These are phyloP conservation scores for Stramonita haemastoma DNA, from an alignment of 2,888 invertebrate genomes.

Conservation along the genomic window DNA sequence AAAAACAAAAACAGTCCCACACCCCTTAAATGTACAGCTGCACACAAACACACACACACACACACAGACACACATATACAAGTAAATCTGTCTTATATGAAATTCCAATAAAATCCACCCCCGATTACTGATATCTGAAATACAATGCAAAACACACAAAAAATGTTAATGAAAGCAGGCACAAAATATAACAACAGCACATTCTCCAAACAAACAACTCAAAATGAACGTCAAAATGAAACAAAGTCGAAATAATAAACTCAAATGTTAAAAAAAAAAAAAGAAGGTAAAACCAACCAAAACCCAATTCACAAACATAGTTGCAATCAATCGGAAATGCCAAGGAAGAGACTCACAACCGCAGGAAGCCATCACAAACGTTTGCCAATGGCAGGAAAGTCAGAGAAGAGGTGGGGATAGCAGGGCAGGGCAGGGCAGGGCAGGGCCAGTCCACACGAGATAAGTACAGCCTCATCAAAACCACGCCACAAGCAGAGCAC, in stretches of 20 bases:
- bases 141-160: not conserved
- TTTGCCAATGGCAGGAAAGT: constrained; percentile 13
- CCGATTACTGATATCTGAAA: not conserved
- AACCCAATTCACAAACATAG: not conserved
- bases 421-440: not conserved
- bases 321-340: not conserved
- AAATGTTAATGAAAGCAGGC: not conserved
- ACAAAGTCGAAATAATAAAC: not conserved
- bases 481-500: not conserved
- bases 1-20: not conserved
- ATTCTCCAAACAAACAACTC: not conserved
- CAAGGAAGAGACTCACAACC: constrained; percentile 21
- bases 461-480: not conserved
- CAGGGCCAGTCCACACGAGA: not conserved
- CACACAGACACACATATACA: not conserved
- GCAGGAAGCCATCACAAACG: constrained; percentile 28
- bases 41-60: not conserved
- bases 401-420: not conserved
- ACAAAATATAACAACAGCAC: not conserved
- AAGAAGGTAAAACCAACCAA: not conserved
- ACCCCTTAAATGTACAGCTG: not conserved
- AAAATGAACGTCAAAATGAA: not conserved
- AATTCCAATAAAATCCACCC: not conserved
- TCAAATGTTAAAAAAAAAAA: not conserved
- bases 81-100: not conserved